phyloP scores from a whole-genome alignment of 2,888 invertebrate genomes.

The Ectemnius continuus region DNA sequence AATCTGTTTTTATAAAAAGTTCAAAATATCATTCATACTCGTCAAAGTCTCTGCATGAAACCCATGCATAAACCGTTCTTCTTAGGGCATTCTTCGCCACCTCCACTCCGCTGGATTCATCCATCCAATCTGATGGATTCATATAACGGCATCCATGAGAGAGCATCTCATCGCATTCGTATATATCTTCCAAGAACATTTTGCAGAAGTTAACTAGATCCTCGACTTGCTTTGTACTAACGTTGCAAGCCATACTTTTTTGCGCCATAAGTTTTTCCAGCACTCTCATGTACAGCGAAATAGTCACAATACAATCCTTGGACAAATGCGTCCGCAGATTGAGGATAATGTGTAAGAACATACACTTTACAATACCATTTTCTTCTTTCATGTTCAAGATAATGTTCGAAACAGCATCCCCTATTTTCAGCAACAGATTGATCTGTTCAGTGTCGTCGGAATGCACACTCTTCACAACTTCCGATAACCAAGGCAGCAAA shows the following conservation, averaged over 20 bases:
- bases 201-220: constrained; percentile 56
- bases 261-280: constrained; percentile 56
- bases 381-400: constrained; percentile 51
- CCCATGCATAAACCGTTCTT: constrained; percentile 44
- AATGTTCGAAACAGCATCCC: constrained; percentile 61
- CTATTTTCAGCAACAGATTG: constrained; percentile 61
- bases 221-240: constrained; percentile 64
- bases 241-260: constrained; percentile 56
- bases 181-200: constrained; percentile 58
- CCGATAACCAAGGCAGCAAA: constrained; percentile 84
- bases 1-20: background rate
- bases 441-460: constrained; percentile 58
- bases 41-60: no score
- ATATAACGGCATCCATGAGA: constrained; percentile 70
- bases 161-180: constrained; percentile 73
- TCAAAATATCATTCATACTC: background rate
- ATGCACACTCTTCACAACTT: constrained; percentile 67
- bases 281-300: constrained; percentile 49
- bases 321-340: constrained; percentile 52
- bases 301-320: constrained; percentile 45
- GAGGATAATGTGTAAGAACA: constrained; percentile 59
- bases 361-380: constrained; percentile 45
- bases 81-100: constrained; percentile 24
- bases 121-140: constrained; percentile 19
- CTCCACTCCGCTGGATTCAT: constrained; percentile 22